These are phyloP conservation scores for Naso thynnoides DNA, from an alignment of 2,797 vertebrate genomes.

Conservation along the genomic window DNA sequence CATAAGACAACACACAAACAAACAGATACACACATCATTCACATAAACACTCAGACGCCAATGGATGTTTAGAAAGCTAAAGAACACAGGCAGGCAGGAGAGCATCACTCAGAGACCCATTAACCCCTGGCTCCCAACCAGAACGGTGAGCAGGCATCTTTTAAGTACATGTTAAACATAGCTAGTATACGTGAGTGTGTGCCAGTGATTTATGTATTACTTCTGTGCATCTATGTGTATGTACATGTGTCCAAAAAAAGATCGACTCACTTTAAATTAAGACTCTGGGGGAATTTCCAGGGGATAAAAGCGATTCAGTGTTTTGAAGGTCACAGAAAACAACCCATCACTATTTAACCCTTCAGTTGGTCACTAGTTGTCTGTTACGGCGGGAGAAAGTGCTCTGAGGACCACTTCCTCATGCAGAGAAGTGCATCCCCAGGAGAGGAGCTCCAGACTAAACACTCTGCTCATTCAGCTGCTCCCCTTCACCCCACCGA, in stretches of 20 bases:
- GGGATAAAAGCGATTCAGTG: constrained; percentile 23
- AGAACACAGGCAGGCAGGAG: constrained; percentile 69
- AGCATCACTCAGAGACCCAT: constrained; percentile 81
- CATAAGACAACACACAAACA: constrained; percentile 54
- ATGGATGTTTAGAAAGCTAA: constrained; percentile 67
- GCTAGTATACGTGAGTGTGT: constrained; percentile 46
- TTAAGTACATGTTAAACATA: constrained; percentile 71
- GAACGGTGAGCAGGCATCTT: constrained; percentile 68
- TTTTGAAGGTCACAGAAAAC: constrained; percentile 43
- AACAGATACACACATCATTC: constrained; percentile 61
- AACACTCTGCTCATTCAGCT: constrained; percentile 92
- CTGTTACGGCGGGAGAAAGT: constrained; percentile 62
- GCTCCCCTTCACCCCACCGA: constrained; percentile 83
- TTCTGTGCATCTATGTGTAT: constrained; percentile 25
- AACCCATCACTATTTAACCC: constrained; percentile 50
- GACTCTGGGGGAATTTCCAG: constrained; percentile 27
- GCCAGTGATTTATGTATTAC: constrained; percentile 63
- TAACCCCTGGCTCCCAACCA: constrained; percentile 80
- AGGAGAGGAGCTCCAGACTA: constrained; percentile 93
- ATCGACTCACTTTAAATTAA: constrained; percentile 37
- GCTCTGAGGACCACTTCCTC: constrained; percentile 88
- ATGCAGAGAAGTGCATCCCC: constrained; percentile 87
- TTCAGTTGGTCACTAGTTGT: constrained; percentile 39
- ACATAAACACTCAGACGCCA: constrained; percentile 69
- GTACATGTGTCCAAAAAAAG: constrained; percentile 31